Evolutionary conservation across 2,888 invertebrate genomes (phyloP).

Genomic region (Parthenolecanium corni): DNA sequence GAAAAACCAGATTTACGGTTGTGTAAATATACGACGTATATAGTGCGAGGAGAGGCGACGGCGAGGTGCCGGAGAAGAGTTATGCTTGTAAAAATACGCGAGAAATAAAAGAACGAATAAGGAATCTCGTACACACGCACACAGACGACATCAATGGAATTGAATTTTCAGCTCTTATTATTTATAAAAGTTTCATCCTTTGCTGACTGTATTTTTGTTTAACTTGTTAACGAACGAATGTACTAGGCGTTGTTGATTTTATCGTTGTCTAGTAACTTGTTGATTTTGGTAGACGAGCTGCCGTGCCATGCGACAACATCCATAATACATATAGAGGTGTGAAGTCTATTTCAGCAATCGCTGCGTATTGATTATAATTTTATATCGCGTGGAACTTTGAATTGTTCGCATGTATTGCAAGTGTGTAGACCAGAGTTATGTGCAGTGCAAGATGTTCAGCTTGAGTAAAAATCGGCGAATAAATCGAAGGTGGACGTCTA

Average conservation of each 20-base stretch:
- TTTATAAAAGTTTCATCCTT: conserved; percentile 16
- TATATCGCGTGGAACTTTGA: too few relatives aligned
- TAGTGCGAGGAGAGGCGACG: conserved; percentile 3
- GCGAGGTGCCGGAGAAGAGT: not conserved
- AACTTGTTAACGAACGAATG: conserved; percentile 22
- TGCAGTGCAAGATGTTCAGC: too few relatives aligned
- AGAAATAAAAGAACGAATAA: not conserved
- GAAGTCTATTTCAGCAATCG: too few relatives aligned
- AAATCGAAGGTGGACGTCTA: too few relatives aligned
- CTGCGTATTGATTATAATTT: too few relatives aligned
- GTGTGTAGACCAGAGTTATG: too few relatives aligned
- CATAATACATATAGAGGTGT: not conserved
- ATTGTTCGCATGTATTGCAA: too few relatives aligned
- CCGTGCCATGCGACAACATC: conserved; percentile 17
- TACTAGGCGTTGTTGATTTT: conserved; percentile 16
- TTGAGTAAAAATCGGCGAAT: too few relatives aligned
- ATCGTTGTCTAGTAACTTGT: conserved; percentile 26
- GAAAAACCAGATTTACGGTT: conserved; percentile 23
- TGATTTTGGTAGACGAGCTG: conserved; percentile 22
- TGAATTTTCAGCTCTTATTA: conserved; percentile 12
- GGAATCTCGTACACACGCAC: not conserved
- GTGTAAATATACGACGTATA: conserved; percentile 24
- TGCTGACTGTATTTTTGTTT: conserved; percentile 10
- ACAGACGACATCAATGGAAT: conserved; percentile 3
- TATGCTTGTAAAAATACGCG: not conserved